Evolutionary conservation across 2,797 vertebrate genomes (phyloP), one percentile per base, ranked within the genome.

Genomic region (Xerus rutilus): DNA sequence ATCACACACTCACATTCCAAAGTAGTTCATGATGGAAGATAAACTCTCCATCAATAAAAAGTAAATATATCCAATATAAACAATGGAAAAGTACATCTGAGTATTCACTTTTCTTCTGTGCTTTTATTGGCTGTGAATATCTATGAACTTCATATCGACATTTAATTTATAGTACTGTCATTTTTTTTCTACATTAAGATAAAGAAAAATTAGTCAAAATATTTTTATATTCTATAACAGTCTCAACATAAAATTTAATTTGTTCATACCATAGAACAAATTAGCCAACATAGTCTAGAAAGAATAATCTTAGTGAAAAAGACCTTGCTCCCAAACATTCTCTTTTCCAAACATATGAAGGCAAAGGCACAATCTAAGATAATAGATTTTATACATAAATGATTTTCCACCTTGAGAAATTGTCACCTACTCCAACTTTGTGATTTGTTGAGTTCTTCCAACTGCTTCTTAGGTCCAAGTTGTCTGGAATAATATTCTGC

Each of bases 401-500:
- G 54, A 39, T 96, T 95, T 98, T 97, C 86, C 92, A 95, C 0
- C 0, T 81, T 93, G 70, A 98, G 92, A 92, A 89, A 92, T 1
- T 1, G 78, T 47, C 13, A 30, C 30, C n/a, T 28, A 0, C 7
- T 94, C 93, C 43, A 86, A 77, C 90, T 92, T 15, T 94, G 65
- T 82, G 7, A 78, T 39, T 90, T 93, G 47, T 54, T 94, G 45
- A 92, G 18, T 69, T 89, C 49, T 95, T 97, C 65, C 94, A 96
- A 39, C 43, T 82, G 62, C 35, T 94, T 97, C 43, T 23, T 49
- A 62, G 7, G 17, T 94, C 84, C 76, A 97, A 97, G 83, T 93
- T 91, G 54, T 93, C 96, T 95, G 86, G 84, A 49, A 90, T 86
- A 90, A 64, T 94, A 96, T 96, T 93, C 47, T 62, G 86, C 93